Percentiles rank a stretch among this genome's conserved stretches.
Conservation (phyloP, 1,140 invertebrate genomes). For the Atopsyche davidsoni region DNA sequence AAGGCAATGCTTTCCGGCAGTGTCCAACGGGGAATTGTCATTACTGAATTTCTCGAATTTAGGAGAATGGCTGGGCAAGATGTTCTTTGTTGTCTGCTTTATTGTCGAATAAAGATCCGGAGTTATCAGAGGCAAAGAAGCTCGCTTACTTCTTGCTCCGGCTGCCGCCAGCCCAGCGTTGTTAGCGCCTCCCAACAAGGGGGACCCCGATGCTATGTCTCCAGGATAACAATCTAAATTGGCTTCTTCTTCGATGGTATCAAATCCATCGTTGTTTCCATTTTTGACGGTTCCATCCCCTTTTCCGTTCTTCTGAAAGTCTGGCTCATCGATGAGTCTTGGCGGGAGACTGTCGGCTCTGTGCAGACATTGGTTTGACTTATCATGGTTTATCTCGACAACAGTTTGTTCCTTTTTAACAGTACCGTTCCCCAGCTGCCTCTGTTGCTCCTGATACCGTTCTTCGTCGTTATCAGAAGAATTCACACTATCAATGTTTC, state of each 20-base stretch:
- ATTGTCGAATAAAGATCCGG: constrained; percentile 43
- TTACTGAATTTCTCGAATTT: constrained; percentile 46
- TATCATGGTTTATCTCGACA: constrained; percentile 38
- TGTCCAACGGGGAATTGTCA: constrained; percentile 40
- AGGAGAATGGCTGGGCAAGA: constrained; percentile 37
- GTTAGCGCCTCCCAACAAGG: constrained; percentile 17
- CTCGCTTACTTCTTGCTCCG: constrained; percentile 38
- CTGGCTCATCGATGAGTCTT: constrained; percentile 35
- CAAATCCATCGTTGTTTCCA: constrained; percentile 31
- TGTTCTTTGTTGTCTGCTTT: constrained; percentile 35
- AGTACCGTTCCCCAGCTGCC: constrained; percentile 25
- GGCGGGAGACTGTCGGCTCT: constrained; percentile 41
- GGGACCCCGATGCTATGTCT: constrained; percentile 27
- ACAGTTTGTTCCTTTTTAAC: constrained; percentile 28
- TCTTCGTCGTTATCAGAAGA: constrained; percentile 28
- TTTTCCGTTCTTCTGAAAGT: constrained; percentile 21
- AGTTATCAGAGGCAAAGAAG: constrained; percentile 41
- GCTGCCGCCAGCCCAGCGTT: constrained; percentile 28
- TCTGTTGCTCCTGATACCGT: constrained; percentile 26
- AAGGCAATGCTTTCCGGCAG: constrained; percentile 28
- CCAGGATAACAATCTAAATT: constrained; percentile 30
- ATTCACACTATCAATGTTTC: constrained; percentile 36
- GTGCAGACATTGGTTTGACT: constrained; percentile 35
- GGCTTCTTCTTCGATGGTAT: constrained; percentile 38
- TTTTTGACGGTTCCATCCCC: constrained; percentile 28